phyloP scores from a whole-genome alignment of 2,888 invertebrate species.

The Chironomus riparius region DNA sequence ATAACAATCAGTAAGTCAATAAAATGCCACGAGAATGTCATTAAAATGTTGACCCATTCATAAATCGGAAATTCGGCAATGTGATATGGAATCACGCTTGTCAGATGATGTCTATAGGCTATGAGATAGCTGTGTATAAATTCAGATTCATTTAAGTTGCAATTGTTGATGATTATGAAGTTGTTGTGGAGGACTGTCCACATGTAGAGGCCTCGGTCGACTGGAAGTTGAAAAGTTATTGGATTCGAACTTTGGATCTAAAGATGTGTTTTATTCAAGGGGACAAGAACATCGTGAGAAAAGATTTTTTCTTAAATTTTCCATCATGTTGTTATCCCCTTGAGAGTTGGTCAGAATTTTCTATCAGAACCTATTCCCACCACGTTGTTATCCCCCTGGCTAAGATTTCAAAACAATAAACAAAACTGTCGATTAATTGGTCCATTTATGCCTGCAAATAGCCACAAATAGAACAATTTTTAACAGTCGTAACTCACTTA shows the following conservation, averaged over 20 bases:
- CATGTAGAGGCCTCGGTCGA: background rate
- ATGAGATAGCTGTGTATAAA: background rate
- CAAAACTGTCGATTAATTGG: background rate
- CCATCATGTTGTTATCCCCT: too few species aligned
- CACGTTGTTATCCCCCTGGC: too few species aligned
- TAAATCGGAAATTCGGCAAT: background rate
- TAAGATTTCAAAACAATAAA: too few species aligned
- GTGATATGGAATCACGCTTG: background rate
- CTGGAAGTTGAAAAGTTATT: background rate
- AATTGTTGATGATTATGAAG: background rate
- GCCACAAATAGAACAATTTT: too few species aligned
- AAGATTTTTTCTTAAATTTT: too few species aligned
- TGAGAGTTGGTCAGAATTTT: too few species aligned
- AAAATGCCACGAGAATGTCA: slow-evolving; percentile 15
- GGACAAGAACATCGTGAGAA: too few species aligned
- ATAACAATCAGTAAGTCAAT: slow-evolving; percentile 2
- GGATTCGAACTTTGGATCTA: background rate
- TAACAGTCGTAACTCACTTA: background rate
- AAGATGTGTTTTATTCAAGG: too few species aligned
- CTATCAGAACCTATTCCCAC: too few species aligned
- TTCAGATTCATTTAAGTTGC: background rate
- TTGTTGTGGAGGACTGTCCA: background rate
- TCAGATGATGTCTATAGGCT: background rate
- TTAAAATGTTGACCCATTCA: background rate
- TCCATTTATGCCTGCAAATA: too few species aligned